These are phyloP conservation scores for Metopolophium dirhodum DNA, from an alignment of 1,140 invertebrate species.

Conservation along the genomic window DNA sequence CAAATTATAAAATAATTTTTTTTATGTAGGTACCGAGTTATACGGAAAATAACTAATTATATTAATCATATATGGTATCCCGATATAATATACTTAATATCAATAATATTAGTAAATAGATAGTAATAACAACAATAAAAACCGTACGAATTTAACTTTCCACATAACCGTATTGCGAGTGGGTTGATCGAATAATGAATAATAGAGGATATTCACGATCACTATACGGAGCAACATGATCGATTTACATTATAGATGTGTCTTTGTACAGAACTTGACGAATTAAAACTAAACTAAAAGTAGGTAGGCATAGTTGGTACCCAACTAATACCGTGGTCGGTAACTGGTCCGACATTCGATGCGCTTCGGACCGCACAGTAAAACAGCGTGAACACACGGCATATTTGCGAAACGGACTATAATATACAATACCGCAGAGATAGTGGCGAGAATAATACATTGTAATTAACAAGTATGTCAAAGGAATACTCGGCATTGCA, in stretches of 20 bases:
- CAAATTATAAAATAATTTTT: neutral
- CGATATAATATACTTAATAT: neutral
- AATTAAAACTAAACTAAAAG: neutral
- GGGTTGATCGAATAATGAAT: neutral
- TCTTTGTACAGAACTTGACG: neutral
- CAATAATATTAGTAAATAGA: neutral
- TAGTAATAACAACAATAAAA: neutral
- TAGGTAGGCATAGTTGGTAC: neutral
- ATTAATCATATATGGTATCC: neutral
- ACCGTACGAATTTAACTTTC: neutral
- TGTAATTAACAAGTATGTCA: conserved; percentile 8
- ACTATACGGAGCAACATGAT: neutral
- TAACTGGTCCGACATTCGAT: neutral
- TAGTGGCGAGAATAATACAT: neutral
- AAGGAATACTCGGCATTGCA: neutral
- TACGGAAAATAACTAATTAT: neutral
- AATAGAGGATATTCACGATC: too few relatives aligned
- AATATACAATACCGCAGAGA: neutral
- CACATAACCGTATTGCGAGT: neutral
- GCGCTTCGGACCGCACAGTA: neutral
- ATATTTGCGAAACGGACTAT: neutral
- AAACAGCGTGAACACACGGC: neutral
- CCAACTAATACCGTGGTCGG: neutral
- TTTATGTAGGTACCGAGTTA: neutral
- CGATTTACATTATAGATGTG: neutral